phyloP scores from a whole-genome alignment of 2,113 vertebrate species.

The Perca flavescens region DNA sequence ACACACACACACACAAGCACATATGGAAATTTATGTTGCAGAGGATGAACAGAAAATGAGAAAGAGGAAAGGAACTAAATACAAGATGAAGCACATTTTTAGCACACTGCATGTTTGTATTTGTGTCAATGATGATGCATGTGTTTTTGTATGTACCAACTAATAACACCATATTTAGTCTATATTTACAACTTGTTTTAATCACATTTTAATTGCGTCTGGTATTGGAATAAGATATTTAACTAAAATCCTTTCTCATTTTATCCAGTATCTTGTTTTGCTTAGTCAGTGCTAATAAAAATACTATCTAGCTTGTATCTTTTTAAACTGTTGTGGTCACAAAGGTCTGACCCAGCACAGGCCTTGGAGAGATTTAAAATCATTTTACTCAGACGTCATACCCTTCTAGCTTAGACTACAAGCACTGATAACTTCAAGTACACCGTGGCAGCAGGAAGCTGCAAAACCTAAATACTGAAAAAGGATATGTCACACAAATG shows the following conservation, averaged over 20 bases:
- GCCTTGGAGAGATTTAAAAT: slow-evolving; percentile 82
- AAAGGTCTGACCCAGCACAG: slow-evolving; percentile 55
- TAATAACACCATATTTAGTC: background rate
- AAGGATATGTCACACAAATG: slow-evolving; percentile 74
- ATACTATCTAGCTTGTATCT: slow-evolving; percentile 40
- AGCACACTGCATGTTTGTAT: background rate
- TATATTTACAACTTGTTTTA: background rate
- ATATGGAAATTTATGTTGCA: slow-evolving; percentile 5
- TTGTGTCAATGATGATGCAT: background rate
- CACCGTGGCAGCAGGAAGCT: slow-evolving; percentile 68
- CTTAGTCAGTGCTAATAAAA: slow-evolving; percentile 33
- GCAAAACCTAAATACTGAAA: slow-evolving; percentile 77
- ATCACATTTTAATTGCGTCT: background rate
- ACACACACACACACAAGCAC: background rate
- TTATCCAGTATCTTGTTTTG: slow-evolving; percentile 28
- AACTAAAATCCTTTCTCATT: slow-evolving; percentile 2
- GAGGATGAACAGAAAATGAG: slow-evolving; percentile 18
- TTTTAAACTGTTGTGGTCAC: slow-evolving; percentile 43
- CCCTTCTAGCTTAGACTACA: slow-evolving; percentile 82
- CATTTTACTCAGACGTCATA: slow-evolving; percentile 77
- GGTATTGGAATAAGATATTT: background rate
- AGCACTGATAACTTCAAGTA: slow-evolving; percentile 80
- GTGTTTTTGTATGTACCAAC: background rate
- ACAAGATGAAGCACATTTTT: slow-evolving; percentile 21
- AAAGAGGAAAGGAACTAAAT: slow-evolving; percentile 13